Conservation (phyloP, 2,888 invertebrate genomes). For the Eustalomyia histrio region DNA sequence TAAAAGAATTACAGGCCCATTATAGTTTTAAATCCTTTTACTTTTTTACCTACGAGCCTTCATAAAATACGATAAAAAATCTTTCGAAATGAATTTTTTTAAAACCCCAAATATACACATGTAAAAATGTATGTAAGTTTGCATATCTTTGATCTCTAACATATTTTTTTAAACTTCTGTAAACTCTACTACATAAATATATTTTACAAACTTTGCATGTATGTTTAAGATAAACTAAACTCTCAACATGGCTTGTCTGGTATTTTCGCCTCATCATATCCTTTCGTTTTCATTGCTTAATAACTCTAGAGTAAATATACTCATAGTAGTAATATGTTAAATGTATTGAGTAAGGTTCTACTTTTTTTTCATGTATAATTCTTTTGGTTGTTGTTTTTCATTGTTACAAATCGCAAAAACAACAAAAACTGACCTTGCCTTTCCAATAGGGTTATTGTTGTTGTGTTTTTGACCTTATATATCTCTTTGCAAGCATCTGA, state of each 20-base stretch:
- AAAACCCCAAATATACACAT: too few relatives aligned
- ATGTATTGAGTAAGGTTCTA: constrained; percentile 33
- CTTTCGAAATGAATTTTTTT: too few relatives aligned
- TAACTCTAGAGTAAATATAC: not conserved
- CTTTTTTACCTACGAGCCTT: too few relatives aligned
- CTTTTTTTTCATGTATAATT: constrained; percentile 10
- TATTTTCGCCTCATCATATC: not conserved
- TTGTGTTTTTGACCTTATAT: constrained; percentile 63
- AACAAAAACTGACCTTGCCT: constrained; percentile 57
- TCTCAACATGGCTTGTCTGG: constrained; percentile 48
- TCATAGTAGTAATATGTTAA: constrained; percentile 4
- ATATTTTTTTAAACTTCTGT: not conserved
- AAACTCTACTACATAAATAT: not conserved
- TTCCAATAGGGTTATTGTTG: constrained; percentile 62
- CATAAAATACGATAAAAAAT: too few relatives aligned
- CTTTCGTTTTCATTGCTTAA: constrained; percentile 4
- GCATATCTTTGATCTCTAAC: too few relatives aligned
- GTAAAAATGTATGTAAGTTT: too few relatives aligned
- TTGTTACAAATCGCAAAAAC: constrained; percentile 51
- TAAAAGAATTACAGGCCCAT: too few relatives aligned
- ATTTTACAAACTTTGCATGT: not conserved
- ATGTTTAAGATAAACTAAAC: not conserved
- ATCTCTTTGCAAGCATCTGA: not conserved
- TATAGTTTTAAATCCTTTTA: too few relatives aligned
- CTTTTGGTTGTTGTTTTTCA: constrained; percentile 39